phyloP scores from a whole-genome alignment of 1,140 invertebrate species.

The Drosophila ficusphila region DNA sequence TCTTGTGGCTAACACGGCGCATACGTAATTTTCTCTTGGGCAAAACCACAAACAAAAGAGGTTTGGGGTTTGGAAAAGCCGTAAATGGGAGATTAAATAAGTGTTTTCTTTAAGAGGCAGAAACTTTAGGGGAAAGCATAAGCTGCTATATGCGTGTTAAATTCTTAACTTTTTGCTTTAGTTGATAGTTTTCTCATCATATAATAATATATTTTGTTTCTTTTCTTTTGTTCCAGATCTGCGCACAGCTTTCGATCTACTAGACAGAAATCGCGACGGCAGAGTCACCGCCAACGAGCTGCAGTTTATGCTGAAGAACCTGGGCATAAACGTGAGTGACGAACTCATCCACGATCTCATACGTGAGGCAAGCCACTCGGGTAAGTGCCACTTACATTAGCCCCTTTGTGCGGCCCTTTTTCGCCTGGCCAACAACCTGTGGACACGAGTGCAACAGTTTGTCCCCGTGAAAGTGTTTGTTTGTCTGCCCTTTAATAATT shows the following conservation, averaged over 20 bases:
- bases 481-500: conserved; percentile 38
- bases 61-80: neutral
- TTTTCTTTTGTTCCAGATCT: conserved; percentile 86
- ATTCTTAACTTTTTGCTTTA: too few relatives aligned
- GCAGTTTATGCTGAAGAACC: conserved; percentile 90
- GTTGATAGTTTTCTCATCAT: too few relatives aligned
- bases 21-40: conserved; percentile 30
- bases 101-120: neutral
- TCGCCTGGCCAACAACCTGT: conserved; percentile 25
- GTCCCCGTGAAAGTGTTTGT: conserved; percentile 14
- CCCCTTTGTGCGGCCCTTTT: conserved; percentile 19
- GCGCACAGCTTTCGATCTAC: conserved; percentile 89
- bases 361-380: conserved; percentile 88
- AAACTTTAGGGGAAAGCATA: neutral
- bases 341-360: conserved; percentile 89
- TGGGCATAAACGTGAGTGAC: conserved; percentile 89
- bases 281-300: conserved; percentile 89
- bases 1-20: conserved; percentile 15
- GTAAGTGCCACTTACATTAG: conserved; percentile 80
- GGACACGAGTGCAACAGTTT: conserved; percentile 56
- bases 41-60: conserved; percentile 1
- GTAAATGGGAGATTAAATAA: neutral
- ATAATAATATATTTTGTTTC: neutral
- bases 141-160: too few relatives aligned
- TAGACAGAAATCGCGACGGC: conserved; percentile 91